Conservation (phyloP, 2,888 invertebrate species). For the Eurois occulta region DNA sequence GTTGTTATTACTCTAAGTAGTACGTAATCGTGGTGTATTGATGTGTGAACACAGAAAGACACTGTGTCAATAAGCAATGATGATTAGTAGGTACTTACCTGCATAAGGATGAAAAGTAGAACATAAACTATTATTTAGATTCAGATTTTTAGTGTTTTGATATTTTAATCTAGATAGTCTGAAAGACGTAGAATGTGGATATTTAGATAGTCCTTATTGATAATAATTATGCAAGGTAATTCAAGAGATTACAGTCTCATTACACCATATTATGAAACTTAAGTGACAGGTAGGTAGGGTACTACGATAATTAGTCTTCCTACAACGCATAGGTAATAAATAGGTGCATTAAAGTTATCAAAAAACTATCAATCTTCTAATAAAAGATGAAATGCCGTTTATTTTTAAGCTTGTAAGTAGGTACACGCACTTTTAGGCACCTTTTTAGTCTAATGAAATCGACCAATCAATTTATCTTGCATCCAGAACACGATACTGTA, state of each 20-base stretch:
- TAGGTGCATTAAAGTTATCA: not conserved
- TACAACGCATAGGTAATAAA: too few species aligned
- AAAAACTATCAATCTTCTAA: not conserved
- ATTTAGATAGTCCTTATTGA: not conserved
- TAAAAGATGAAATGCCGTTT: not conserved
- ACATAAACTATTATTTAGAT: not conserved
- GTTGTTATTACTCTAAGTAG: not conserved
- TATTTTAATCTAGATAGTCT: too few species aligned
- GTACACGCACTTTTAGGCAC: not conserved
- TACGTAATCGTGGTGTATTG: too few species aligned
- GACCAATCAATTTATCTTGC: too few species aligned
- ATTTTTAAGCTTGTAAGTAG: not conserved
- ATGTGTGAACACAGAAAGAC: not conserved
- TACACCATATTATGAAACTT: conserved; percentile 4
- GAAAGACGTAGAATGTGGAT: not conserved
- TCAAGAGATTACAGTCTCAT: not conserved
- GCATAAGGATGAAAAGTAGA: not conserved
- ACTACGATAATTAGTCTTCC: too few species aligned
- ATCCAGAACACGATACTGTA: too few species aligned
- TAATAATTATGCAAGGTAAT: not conserved
- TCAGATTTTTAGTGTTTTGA: not conserved
- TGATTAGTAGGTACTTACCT: not conserved
- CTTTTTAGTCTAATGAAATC: not conserved
- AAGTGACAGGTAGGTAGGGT: too few species aligned
- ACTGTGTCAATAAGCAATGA: not conserved